Percentiles rank a stretch among this genome's conserved stretches.
Conservation (phyloP, 2,888 invertebrate species). For the Plagiodera versicolora region DNA sequence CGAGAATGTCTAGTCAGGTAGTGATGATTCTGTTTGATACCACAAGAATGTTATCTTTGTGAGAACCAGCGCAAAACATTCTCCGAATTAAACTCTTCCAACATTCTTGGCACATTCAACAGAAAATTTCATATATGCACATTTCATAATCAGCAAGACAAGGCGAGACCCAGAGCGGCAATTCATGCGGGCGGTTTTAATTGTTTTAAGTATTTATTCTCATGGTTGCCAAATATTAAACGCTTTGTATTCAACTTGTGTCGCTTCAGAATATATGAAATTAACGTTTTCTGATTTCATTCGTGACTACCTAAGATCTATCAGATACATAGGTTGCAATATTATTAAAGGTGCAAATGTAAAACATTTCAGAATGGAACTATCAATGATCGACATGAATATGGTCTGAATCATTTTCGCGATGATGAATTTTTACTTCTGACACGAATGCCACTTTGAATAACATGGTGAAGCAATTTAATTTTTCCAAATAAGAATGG, state of each 20-base stretch:
- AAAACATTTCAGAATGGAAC: no score
- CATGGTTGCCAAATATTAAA: slow-evolving; percentile 9
- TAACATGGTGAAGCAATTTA: no score
- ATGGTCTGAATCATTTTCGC: no score
- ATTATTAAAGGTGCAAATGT: no score
- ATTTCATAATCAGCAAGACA: slow-evolving; percentile 47
- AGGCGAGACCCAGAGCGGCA: slow-evolving; percentile 43
- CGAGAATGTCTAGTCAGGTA: slow-evolving; percentile 21
- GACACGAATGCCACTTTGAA: no score
- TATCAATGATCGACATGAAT: no score
- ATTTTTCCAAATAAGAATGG: no score
- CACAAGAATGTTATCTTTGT: slow-evolving; percentile 48
- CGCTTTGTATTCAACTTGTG: neutral
- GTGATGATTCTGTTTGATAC: slow-evolving; percentile 38
- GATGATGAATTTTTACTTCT: no score
- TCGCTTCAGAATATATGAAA: neutral
- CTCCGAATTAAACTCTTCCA: slow-evolving; percentile 50
- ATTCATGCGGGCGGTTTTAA: slow-evolving; percentile 48
- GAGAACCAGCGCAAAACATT: slow-evolving; percentile 45
- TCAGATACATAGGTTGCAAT: no score
- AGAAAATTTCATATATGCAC: slow-evolving; percentile 52
- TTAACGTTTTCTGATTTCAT: no score
- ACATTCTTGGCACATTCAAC: slow-evolving; percentile 52
- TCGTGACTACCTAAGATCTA: no score
- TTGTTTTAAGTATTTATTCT: slow-evolving; percentile 36